phyloP scores from a whole-genome alignment of 2,113 vertebrate species.

The Cavia porcellus region DNA sequence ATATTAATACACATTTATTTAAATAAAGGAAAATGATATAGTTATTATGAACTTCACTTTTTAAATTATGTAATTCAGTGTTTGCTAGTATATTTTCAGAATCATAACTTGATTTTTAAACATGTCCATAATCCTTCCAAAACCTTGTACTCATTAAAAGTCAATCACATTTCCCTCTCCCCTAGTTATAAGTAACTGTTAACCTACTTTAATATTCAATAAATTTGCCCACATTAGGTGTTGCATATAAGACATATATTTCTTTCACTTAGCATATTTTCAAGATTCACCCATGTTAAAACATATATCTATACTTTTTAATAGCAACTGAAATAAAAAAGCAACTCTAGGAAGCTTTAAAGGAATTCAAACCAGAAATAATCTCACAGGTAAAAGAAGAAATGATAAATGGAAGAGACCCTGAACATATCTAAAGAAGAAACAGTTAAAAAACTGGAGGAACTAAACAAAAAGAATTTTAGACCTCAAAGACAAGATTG shows the following conservation, averaged over 20 bases:
- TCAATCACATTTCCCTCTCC: neutral
- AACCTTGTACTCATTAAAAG: neutral
- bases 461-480: too few species aligned
- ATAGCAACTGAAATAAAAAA: too few species aligned
- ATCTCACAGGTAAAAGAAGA: too few species aligned
- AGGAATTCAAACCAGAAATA: too few species aligned
- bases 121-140: neutral
- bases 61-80: slow-evolving; percentile 12
- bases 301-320: neutral
- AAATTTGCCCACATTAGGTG: neutral
- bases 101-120: neutral
- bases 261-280: neutral
- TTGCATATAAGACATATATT: neutral
- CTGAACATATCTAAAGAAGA: too few species aligned
- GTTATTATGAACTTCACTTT: neutral
- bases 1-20: neutral
- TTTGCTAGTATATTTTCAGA: slow-evolving; percentile 10
- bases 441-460: too few species aligned
- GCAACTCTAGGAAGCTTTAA: too few species aligned
- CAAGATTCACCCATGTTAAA: neutral
- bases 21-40: neutral
- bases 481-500: too few species aligned
- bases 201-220: neutral
- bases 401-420: too few species aligned
- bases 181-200: neutral